These are phyloP conservation scores for Neodontobutis hainanensis DNA, from an alignment of 2,113 vertebrate species.

Conservation along the genomic window DNA sequence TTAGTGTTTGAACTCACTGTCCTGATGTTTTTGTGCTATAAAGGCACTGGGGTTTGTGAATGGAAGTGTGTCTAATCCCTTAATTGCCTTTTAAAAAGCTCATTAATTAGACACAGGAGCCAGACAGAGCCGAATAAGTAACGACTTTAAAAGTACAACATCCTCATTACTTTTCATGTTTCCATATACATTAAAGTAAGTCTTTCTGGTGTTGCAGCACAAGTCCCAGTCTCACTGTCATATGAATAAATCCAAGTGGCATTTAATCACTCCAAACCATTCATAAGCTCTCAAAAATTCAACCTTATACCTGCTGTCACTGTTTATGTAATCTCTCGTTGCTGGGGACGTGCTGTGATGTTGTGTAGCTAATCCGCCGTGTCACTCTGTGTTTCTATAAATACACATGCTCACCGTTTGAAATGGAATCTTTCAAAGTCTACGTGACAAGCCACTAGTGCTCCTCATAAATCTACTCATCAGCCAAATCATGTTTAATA, in stretches of 20 bases:
- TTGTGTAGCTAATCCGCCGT: slow-evolving; percentile 19
- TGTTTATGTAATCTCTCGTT: slow-evolving; percentile 34
- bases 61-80: not conserved
- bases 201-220: too few relatives aligned
- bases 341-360: slow-evolving; percentile 20
- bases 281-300: slow-evolving; percentile 7
- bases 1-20: too few relatives aligned
- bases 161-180: too few relatives aligned
- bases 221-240: too few relatives aligned
- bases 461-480: not conserved
- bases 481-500: not conserved
- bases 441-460: slow-evolving; percentile 1
- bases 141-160: too few relatives aligned
- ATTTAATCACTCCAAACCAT: slow-evolving; percentile 3
- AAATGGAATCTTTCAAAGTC: slow-evolving; percentile 22
- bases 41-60: not conserved
- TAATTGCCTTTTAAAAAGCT: not conserved
- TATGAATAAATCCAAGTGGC: not conserved
- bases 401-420: slow-evolving; percentile 11
- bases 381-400: slow-evolving; percentile 25
- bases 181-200: too few relatives aligned
- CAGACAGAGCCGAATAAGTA: too few relatives aligned
- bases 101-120: not conserved
- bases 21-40: too few relatives aligned
- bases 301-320: slow-evolving; percentile 12